A percentile compares a stretch with the other conserved stretches of the same genome.
Evolutionary conservation across 2,113 vertebrate genomes (phyloP).

Genomic region (Platichthys flesus): DNA sequence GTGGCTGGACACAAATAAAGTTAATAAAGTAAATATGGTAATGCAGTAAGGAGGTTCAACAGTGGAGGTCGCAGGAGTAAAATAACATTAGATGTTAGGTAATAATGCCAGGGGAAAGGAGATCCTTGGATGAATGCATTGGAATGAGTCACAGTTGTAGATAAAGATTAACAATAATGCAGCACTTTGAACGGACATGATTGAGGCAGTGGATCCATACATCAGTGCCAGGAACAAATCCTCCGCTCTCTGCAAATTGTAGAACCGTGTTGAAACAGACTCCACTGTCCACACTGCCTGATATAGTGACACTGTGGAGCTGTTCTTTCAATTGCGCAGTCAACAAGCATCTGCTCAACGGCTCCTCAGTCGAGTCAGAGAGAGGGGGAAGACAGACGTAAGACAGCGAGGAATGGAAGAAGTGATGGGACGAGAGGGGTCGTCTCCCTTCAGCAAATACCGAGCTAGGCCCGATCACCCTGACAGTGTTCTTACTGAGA

Average conservation of each 20-base stretch:
- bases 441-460: background rate
- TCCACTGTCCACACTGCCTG: too few species aligned
- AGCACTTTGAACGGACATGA: background rate
- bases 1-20: slow-evolving; percentile 46
- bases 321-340: slow-evolving; percentile 4
- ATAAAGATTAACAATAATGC: background rate
- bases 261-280: background rate
- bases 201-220: background rate
- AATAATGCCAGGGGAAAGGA: background rate
- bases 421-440: slow-evolving; percentile 13
- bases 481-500: background rate
- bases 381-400: slow-evolving; percentile 1
- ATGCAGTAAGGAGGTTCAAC: slow-evolving; percentile 36
- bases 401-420: slow-evolving; percentile 7
- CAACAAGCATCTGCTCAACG: slow-evolving; percentile 9
- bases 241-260: background rate
- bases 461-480: too few species aligned
- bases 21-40: slow-evolving; percentile 54
- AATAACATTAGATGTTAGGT: slow-evolving; percentile 7
- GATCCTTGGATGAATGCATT: background rate
- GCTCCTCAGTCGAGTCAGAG: background rate
- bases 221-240: background rate
- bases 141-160: background rate
- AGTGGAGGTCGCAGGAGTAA: slow-evolving; percentile 22
- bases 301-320: background rate